A percentile compares a stretch with the other conserved stretches of the same genome.
Evolutionary conservation across 2,888 invertebrate genomes (phyloP).

Genomic region (Drosophila antonietae): DNA sequence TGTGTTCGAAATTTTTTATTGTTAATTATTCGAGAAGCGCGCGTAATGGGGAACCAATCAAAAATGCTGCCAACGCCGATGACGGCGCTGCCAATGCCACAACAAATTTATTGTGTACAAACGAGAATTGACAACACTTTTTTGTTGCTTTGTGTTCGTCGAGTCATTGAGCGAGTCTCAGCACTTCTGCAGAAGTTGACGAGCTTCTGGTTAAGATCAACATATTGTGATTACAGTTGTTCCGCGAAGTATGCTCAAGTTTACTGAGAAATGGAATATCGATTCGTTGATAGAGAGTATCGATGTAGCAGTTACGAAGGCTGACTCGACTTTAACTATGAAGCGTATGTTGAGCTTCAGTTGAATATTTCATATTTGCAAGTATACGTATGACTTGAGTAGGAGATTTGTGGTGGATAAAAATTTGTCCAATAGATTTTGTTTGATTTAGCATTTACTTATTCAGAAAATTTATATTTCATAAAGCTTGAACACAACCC

Average conservation of each 20-base stretch:
- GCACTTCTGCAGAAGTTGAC: conserved; percentile 1
- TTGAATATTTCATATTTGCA: no score
- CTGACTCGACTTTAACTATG: no score
- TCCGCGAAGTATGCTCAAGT: neutral
- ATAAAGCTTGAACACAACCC: no score
- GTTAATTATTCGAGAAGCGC: conserved; percentile 60
- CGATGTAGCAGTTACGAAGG: neutral
- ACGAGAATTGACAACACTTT: conserved; percentile 8
- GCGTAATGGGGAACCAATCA: conserved; percentile 53
- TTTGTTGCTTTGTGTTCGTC: neutral
- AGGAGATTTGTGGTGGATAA: no score
- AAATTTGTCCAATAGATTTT: no score
- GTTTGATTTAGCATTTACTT: no score
- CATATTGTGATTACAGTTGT: neutral
- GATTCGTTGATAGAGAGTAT: neutral
- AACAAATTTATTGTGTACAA: conserved; percentile 20
- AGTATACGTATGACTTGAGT: no score
- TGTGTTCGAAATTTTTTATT: conserved; percentile 75
- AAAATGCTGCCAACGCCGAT: conserved; percentile 30
- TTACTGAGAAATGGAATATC: neutral
- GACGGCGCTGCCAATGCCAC: conserved; percentile 26
- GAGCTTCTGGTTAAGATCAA: conserved; percentile 6
- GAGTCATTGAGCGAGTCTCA: neutral
- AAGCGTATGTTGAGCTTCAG: neutral
- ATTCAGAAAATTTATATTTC: no score